Base-by-base conservation (phyloP, 2,888 invertebrate genomes). In the Phalera bucephala region DNA sequence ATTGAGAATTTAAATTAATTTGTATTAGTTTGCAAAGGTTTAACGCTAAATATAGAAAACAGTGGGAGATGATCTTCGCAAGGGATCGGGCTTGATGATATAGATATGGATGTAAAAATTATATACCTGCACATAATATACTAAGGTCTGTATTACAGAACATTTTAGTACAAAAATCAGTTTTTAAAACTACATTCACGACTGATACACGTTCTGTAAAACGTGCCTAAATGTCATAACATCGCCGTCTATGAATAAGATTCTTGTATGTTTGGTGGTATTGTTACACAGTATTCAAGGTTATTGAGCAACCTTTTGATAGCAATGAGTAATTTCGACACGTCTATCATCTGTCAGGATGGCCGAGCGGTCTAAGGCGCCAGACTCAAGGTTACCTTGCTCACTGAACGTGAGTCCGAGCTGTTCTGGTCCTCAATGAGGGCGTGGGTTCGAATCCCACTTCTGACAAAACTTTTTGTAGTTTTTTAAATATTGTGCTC, bases 281-380 rank as follows among this genome's bases (percentile, higher is more conserved):
- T 17, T 17, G 17, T 17, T 3, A 17, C 17, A 17, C 5, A 17
- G 5, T 17, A 3, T 13, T 31, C 11, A 17, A n/a, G n/a, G n/a
- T n/a, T n/a, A 0, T n/a, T 12, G 7, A n/a, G n/a, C n/a, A n/a
- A n/a, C n/a, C 5, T 21, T 15, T 4, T 12, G 9, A 23, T 40
- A 5, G 0, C 33, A 20, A 3, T 40, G 0, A 0, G 26, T 58
- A 70, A 80, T 82, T 84, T 82, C 72, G 23, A 0, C 3, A 0
- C 0, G 0, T 0, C 0, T 0, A 0, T 0, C 45, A 81, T 34
- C 36, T 64, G 94, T 94, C 94, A 94, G 94, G 93, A 94, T 94
- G 94, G 94, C 94, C 94, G 94, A 95, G 95, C 93, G 95, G 95
- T 95, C 95, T 94, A 95, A 95, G 95, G 95, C 95, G 95, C 87